These are phyloP conservation scores for Melanostoma mellinum DNA, from an alignment of 2,888 invertebrate species.

Conservation along the genomic window DNA sequence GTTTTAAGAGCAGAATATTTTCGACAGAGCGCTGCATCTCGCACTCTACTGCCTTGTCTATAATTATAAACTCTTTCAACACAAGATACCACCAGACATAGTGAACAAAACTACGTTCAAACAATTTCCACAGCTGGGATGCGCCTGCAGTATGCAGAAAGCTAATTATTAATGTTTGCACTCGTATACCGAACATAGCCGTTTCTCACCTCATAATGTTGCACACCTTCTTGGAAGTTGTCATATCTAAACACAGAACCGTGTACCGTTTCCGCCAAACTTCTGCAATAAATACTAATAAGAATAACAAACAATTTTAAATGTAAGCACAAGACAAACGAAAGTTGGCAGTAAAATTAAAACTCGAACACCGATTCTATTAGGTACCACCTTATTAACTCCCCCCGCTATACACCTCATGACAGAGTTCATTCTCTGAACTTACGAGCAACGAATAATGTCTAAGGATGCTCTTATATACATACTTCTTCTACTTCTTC, in stretches of 20 bases:
- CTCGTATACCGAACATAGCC: not conserved
- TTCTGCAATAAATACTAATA: slow-evolving; percentile 55
- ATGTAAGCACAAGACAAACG: slow-evolving; percentile 59
- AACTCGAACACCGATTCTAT: slow-evolving; percentile 65
- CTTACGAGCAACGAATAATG: not conserved
- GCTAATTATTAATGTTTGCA: slow-evolving; percentile 12
- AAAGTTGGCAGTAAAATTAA: slow-evolving; percentile 60
- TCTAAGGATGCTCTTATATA: not conserved
- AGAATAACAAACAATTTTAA: slow-evolving; percentile 66
- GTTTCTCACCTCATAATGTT: not conserved
- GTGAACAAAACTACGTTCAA: not conserved
- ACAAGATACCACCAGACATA: too few species aligned
- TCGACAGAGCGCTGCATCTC: too few species aligned
- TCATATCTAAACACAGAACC: not conserved
- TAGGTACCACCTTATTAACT: slow-evolving; percentile 55
- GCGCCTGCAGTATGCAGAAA: not conserved
- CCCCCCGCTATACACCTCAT: not conserved
- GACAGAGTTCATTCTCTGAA: slow-evolving; percentile 1
- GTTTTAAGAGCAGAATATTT: too few species aligned
- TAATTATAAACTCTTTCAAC: too few species aligned
- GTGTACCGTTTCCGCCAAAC: slow-evolving; percentile 19
- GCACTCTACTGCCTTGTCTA: too few species aligned
- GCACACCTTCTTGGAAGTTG: not conserved
- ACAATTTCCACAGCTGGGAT: not conserved
- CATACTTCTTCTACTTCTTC: slow-evolving; percentile 1